Base-by-base conservation (phyloP, 2,888 invertebrate genomes). In the Latheticus oryzae region DNA sequence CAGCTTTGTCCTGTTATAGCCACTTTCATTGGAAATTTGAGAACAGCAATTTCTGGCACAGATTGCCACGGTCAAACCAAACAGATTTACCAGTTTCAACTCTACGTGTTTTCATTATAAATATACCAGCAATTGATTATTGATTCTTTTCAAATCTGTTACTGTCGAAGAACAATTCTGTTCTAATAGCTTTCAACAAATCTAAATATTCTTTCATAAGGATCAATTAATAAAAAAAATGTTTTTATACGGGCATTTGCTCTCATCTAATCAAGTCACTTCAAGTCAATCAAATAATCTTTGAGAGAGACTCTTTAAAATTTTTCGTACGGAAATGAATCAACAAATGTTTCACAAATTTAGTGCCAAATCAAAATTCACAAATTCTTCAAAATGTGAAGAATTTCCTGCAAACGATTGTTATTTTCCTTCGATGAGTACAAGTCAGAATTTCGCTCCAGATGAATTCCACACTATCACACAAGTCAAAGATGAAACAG, bases 311-410 rank as follows among this genome's bases (percentile, higher is more conserved):
- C 3, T 9, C 15, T 5, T 5, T 12, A 8, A 5, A 47, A 47
- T 35, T 47, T 47, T 35, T 23, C 19, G 47, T 33, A 7, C 9
- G 24, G 15, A 5, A 35, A 47, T 47, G 47, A 35, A 47, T 9
- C 23, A 30, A 11, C 30, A 43, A 17, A 17, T 35, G 17, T 3
- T 38, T n/a, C 13, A 42, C 4, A 45, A 45, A n/a, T n/a, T 32
- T 19, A 19, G 32, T 17, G 9, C 13, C 23, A 47, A 35, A 21
- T n/a, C 33, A 8, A 47, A 47, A 32, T 43, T 28, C 16, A 4
- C 42, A 7, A 43, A 11, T 17, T 5, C 24, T 5, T n/a, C 24
- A 8, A n/a, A 9, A 5, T 21, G 23, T 2, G 24, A 9, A n/a
- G 24, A 24, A 24, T 2, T 9, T 24, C 24, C 24, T 3, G 24